Conservation (phyloP, 1,140 invertebrate species). For the Aricia agestis region DNA sequence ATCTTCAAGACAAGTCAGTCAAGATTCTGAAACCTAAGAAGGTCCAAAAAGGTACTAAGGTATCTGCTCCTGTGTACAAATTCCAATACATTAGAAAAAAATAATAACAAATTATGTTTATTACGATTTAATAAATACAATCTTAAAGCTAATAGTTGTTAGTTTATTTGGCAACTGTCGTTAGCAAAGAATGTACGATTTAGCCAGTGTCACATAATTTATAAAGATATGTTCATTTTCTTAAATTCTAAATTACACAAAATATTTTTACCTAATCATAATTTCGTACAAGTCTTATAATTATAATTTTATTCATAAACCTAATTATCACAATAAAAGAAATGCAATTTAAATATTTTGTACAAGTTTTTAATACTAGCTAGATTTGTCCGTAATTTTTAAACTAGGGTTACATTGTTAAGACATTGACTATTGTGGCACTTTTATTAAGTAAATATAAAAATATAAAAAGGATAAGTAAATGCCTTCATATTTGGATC, state of each 20-base stretch:
- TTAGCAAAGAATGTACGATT: neutral
- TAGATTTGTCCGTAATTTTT: neutral
- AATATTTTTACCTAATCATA: neutral
- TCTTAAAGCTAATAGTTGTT: constrained; percentile 8
- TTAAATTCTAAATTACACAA: neutral
- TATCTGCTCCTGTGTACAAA: constrained; percentile 87
- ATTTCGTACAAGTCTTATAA: neutral
- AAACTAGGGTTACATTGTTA: neutral
- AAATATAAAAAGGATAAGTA: too few species aligned
- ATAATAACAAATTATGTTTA: constrained; percentile 55
- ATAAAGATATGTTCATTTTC: neutral
- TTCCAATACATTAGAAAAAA: constrained; percentile 92
- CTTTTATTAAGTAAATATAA: too few species aligned
- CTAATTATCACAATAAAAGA: constrained; percentile 13
- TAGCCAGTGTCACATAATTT: neutral
- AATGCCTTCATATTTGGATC: too few species aligned
- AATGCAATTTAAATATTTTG: constrained; percentile 11
- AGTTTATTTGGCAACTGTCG: neutral
- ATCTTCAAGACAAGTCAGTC: constrained; percentile 79
- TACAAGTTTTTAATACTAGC: neutral
- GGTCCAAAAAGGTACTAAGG: constrained; percentile 81
- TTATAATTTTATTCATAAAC: constrained; percentile 3
- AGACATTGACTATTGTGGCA: too few species aligned
- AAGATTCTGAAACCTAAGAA: constrained; percentile 80
- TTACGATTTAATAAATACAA: constrained; percentile 36